These are phyloP conservation scores for Whitmania pigra DNA, from an alignment of 1,140 invertebrate genomes.

Conservation along the genomic window DNA sequence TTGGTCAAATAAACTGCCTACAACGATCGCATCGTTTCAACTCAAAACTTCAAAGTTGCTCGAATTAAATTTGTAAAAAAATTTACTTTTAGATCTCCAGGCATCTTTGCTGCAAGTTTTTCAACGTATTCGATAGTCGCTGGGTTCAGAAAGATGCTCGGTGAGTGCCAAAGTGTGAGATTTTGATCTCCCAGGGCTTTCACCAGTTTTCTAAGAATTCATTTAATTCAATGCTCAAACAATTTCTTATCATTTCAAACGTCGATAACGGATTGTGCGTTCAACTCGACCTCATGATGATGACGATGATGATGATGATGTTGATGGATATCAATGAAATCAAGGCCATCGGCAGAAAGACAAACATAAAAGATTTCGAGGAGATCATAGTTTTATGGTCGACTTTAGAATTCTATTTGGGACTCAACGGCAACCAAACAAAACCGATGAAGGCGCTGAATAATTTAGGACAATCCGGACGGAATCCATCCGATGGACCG, in stretches of 20 bases:
- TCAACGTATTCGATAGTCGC: slow-evolving; percentile 79
- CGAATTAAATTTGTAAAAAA: not conserved
- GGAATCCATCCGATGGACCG: no score
- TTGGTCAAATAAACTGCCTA: slow-evolving; percentile 81
- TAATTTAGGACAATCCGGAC: not conserved
- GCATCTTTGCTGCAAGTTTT: slow-evolving; percentile 64
- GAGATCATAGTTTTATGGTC: not conserved
- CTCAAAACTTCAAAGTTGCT: not conserved
- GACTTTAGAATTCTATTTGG: not conserved
- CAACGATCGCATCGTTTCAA: slow-evolving; percentile 12
- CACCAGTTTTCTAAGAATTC: slow-evolving; percentile 14
- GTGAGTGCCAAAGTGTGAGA: slow-evolving; percentile 73
- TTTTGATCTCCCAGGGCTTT: slow-evolving; percentile 62
- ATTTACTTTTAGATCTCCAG: slow-evolving; percentile 66
- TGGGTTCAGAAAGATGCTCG: slow-evolving; percentile 77
- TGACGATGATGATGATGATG: not conserved
- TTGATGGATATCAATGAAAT: not conserved
- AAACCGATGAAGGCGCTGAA: not conserved
- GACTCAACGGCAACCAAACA: not conserved
- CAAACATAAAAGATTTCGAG: not conserved
- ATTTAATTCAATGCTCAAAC: not conserved
- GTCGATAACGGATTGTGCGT: no score
- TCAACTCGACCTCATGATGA: not conserved
- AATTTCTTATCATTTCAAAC: no score
- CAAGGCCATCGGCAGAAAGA: not conserved